phyloP scores from a whole-genome alignment of 2,113 vertebrate species.

The Lophura nycthemera region DNA sequence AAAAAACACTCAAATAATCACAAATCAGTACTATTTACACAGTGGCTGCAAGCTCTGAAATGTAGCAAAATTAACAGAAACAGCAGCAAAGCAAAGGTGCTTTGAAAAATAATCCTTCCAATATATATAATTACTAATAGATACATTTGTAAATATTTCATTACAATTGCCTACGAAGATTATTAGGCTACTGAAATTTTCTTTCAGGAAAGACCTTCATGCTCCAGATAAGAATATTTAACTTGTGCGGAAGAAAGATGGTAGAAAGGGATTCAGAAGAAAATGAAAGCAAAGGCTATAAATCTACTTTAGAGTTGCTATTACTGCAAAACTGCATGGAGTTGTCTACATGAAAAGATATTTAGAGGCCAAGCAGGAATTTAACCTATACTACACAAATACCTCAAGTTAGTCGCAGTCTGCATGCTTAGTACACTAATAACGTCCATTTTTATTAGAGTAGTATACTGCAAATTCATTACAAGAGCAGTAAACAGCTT shows the following conservation, averaged over 20 bases:
- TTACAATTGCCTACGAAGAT: background rate
- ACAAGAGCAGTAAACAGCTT: background rate
- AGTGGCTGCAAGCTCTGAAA: background rate
- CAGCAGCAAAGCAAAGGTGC: background rate
- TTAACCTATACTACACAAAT: background rate
- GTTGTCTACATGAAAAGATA: background rate
- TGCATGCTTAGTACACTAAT: background rate
- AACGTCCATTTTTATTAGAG: background rate
- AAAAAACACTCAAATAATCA: background rate
- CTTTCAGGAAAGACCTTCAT: background rate
- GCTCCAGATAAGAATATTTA: background rate
- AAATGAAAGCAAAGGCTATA: background rate
- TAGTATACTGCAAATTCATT: background rate
- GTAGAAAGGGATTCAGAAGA: background rate
- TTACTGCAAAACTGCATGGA: background rate
- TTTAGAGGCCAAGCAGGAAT: background rate
- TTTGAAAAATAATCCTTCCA: background rate
- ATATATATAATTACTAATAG: no score
- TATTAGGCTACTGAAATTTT: background rate
- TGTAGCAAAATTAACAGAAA: background rate
- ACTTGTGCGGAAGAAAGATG: background rate
- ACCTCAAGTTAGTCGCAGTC: background rate
- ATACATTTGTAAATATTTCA: background rate
- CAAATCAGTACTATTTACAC: background rate
- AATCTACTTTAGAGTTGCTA: no score